A percentile compares a stretch with the other conserved stretches of the same genome.
Conservation (phyloP, 2,888 invertebrate species). For the Tipula unca region DNA sequence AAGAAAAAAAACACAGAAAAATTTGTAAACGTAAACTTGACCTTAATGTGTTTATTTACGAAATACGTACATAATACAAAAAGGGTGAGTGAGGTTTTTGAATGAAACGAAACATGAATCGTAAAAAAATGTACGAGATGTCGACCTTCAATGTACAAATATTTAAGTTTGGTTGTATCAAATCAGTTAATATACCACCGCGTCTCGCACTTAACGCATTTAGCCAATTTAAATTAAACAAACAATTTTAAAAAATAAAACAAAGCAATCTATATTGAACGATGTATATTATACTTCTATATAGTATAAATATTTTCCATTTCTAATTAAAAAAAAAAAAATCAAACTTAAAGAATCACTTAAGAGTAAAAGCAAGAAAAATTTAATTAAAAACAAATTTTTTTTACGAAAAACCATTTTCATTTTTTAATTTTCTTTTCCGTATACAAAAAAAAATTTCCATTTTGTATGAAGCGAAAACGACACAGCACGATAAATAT, state of each 20-base stretch:
- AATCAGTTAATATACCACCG: neutral
- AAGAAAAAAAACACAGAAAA: neutral
- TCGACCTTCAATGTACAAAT: too few species aligned
- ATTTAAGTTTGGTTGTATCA: neutral
- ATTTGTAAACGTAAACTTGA: constrained; percentile 14
- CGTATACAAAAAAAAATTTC: neutral
- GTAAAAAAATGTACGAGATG: neutral
- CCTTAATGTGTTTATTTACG: neutral
- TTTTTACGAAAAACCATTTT: constrained; percentile 14
- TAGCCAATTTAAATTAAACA: constrained; percentile 8
- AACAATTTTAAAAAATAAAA: neutral
- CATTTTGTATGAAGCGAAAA: neutral
- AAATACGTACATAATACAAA: neutral
- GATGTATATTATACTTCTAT: neutral
- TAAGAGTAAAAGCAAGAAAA: constrained; percentile 14
- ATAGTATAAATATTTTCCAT: neutral
- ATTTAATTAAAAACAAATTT: neutral
- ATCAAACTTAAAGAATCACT: constrained; percentile 14
- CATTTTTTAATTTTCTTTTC: constrained; percentile 14
- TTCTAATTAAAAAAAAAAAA: constrained; percentile 9
- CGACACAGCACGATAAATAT: neutral
- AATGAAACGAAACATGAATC: neutral
- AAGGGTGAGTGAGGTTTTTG: constrained; percentile 4
- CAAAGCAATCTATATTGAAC: neutral
- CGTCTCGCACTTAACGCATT: neutral